Evolutionary conservation across 2,888 invertebrate genomes (phyloP).

Genomic region (Meghimatium bilineatum): DNA sequence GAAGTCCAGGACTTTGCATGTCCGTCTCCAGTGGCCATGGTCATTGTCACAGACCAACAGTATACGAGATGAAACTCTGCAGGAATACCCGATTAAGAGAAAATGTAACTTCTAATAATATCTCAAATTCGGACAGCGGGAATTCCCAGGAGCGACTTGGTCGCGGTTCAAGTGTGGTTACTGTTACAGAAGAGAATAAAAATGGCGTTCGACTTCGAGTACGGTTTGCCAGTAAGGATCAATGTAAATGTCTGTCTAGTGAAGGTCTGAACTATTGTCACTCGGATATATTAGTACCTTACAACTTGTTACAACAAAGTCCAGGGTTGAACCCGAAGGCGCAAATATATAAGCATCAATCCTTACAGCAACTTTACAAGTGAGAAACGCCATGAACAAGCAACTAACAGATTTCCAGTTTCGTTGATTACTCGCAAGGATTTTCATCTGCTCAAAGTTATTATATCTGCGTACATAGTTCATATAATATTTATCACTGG

Average conservation of each 20-base stretch:
- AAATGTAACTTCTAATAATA: slow-evolving; percentile 32
- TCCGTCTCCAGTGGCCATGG: slow-evolving; percentile 54
- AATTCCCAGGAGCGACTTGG: slow-evolving; percentile 50
- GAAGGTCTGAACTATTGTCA: slow-evolving; percentile 37
- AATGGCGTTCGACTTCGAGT: slow-evolving; percentile 69
- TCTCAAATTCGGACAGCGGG: slow-evolving; percentile 56
- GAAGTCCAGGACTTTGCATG: slow-evolving; percentile 51
- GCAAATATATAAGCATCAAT: slow-evolving; percentile 29
- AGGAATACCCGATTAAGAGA: slow-evolving; percentile 38
- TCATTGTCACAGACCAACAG: slow-evolving; percentile 27
- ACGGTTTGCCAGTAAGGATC: slow-evolving; percentile 65
- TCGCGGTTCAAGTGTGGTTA: slow-evolving; percentile 44
- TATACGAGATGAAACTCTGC: slow-evolving; percentile 35
- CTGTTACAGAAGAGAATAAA: slow-evolving; percentile 67
- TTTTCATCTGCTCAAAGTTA: background rate
- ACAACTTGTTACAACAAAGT: slow-evolving; percentile 18
- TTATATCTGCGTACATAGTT: background rate
- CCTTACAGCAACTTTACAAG: slow-evolving; percentile 24
- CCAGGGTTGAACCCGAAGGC: background rate
- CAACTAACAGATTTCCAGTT: background rate
- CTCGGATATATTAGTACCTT: slow-evolving; percentile 24
- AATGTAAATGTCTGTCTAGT: slow-evolving; percentile 34
- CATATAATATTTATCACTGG: too few relatives aligned
- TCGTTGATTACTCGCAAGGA: background rate
- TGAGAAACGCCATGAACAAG: background rate